phyloP scores from a whole-genome alignment of 1,140 invertebrate genomes.

The Macrobrachium nipponense region DNA sequence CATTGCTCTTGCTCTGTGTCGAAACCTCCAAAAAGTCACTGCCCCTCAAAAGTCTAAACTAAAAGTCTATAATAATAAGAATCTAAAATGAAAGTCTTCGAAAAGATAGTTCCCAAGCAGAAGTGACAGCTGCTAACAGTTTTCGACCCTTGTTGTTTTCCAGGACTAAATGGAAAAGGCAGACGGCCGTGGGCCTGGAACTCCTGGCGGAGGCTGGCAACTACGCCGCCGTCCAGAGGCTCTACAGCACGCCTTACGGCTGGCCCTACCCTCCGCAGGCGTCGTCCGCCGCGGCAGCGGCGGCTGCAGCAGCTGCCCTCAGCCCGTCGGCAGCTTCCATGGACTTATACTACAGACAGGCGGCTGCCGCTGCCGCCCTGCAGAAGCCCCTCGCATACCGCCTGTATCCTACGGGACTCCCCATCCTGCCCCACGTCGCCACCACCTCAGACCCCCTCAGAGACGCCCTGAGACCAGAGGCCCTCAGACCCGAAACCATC shows the following conservation, averaged over 20 bases:
- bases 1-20: no score
- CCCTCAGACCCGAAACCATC: conserved; percentile 40
- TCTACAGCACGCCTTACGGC: conserved; percentile 74
- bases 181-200: conserved; percentile 52
- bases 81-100: no score
- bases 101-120: no score
- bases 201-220: conserved; percentile 50
- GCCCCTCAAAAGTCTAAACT: no score
- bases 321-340: conserved; percentile 72
- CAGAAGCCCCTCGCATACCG: conserved; percentile 91
- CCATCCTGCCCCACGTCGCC: conserved; percentile 35
- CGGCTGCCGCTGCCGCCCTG: conserved; percentile 74
- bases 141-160: neutral
- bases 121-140: neutral
- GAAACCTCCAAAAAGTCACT: no score
- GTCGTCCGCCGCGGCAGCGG: conserved; percentile 72
- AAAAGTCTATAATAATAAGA: neutral
- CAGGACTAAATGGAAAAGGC: conserved; percentile 55
- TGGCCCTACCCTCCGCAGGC: conserved; percentile 74
- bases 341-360: conserved; percentile 70
- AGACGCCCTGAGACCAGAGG: conserved; percentile 47
- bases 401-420: conserved; percentile 65
- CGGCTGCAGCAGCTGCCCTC: conserved; percentile 70
- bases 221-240: conserved; percentile 52
- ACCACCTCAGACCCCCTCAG: conserved; percentile 37